Evolutionary conservation across 2,113 vertebrate genomes (phyloP).

Genomic region (Ageneiosus marmoratus): DNA sequence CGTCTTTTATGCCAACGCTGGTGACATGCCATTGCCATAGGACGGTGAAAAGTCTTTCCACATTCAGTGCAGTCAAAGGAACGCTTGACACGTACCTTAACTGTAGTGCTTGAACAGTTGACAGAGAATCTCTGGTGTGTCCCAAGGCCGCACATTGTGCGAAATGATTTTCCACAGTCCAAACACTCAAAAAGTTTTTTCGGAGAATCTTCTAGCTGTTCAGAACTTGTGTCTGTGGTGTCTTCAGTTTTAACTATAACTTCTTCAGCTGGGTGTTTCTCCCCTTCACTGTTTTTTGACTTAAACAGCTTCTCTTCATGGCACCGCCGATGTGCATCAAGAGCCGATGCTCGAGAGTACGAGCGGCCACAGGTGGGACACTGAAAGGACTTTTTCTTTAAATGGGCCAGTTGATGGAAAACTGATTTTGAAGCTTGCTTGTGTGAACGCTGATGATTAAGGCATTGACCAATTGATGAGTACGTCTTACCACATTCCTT

Average conservation of each 20-base stretch:
- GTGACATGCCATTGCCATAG: slow-evolving; percentile 68
- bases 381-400: slow-evolving; percentile 76
- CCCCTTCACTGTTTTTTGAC: slow-evolving; percentile 51
- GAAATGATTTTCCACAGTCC: slow-evolving; percentile 70
- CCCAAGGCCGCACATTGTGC: slow-evolving; percentile 63
- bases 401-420: slow-evolving; percentile 70
- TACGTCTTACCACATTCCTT: slow-evolving; percentile 74
- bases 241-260: slow-evolving; percentile 35
- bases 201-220: slow-evolving; percentile 25
- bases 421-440: slow-evolving; percentile 71
- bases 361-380: slow-evolving; percentile 73
- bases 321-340: slow-evolving; percentile 77
- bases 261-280: slow-evolving; percentile 34
- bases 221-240: slow-evolving; percentile 23
- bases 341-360: slow-evolving; percentile 77
- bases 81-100: slow-evolving; percentile 64
- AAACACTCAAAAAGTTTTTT: slow-evolving; percentile 64
- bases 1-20: slow-evolving; percentile 71
- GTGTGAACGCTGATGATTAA: slow-evolving; percentile 76
- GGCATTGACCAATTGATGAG: slow-evolving; percentile 65
- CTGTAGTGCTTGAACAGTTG: slow-evolving; percentile 59
- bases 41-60: slow-evolving; percentile 64
- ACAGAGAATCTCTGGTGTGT: slow-evolving; percentile 71
- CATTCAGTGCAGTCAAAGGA: slow-evolving; percentile 70
- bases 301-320: slow-evolving; percentile 78